Conservation (phyloP, 2,797 vertebrate genomes). For the Siniperca obscura region DNA sequence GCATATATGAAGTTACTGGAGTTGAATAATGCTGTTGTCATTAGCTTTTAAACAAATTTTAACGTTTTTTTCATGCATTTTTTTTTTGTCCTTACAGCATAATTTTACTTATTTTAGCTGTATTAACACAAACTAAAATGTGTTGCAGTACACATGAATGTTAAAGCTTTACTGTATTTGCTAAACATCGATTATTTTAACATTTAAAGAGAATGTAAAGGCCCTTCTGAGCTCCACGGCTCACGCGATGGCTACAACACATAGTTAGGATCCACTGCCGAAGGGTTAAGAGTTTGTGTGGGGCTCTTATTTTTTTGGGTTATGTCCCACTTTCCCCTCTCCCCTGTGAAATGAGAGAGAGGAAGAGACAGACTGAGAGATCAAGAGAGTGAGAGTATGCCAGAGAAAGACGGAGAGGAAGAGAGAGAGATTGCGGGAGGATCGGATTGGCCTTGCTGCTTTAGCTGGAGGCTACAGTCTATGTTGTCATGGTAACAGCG, state of each 20-base stretch:
- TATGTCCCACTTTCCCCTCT: slow-evolving; percentile 67
- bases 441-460: slow-evolving; percentile 67
- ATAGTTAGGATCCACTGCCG: slow-evolving; percentile 22
- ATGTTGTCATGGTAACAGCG: slow-evolving; percentile 86
- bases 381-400: slow-evolving; percentile 55
- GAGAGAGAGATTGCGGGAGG: slow-evolving; percentile 44
- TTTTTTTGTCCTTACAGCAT: background rate
- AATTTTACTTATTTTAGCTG: background rate
- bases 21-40: background rate
- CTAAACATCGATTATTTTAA: slow-evolving; percentile 7
- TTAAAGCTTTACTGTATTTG: background rate
- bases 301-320: slow-evolving; percentile 53
- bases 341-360: slow-evolving; percentile 53
- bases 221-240: background rate
- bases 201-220: background rate
- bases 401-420: slow-evolving; percentile 38
- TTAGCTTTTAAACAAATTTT: background rate
- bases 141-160: background rate
- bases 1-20: background rate
- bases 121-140: background rate
- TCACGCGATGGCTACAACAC: background rate
- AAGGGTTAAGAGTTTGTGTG: slow-evolving; percentile 52
- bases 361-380: slow-evolving; percentile 65
- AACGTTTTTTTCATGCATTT: background rate
- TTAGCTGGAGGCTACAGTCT: slow-evolving; percentile 77